Evolutionary conservation across 2,888 invertebrate genomes (phyloP), one percentile per base, ranked within the genome.

Genomic region (Cantharis rustica): DNA sequence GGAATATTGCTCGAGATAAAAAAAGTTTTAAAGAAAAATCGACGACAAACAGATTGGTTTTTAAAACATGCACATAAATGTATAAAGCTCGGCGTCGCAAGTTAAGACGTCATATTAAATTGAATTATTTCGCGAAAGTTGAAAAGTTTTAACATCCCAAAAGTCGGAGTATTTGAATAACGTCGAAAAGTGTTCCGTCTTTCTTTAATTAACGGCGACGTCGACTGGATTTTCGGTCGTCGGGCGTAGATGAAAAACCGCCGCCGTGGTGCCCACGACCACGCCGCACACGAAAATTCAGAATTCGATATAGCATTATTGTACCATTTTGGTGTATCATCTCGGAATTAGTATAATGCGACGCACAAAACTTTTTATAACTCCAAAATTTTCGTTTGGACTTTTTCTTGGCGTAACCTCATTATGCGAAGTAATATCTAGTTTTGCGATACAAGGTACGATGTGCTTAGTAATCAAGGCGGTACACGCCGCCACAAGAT

Each of bases 401-500:
- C n/a, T n/a, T 47, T 47, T 47, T 47, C 47, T n/a, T n/a, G 9
- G n/a, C 1, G 47, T 47, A 31, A 31, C 31, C 31, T 31, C 31
- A 13, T 31, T 13, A 31, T 31, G 31, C 31, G 31, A 13, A 31
- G 31, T 31, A 47, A 47, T 47, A 47, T 47, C 10, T 69, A 17
- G 17, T 69, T 69, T 69, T 20, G 61, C 63, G 27, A 63, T 13
- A 15, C 16, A 63, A 63, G 61, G 26, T 62, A 11, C 26, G 27
- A 9, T 16, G 71, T 13, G 23, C 63, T 71, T 63, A 15, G 63
- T 71, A 71, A 71, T 71, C 71, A 71, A 16, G 16, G 62, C 27
- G 13, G 26, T 71, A 63, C 62, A 71, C 71, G 71, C 71, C 71
- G 71, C 71, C 63, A 63, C 20, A 31, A 72, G 72, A 64, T 72